Evolutionary conservation across 2,797 vertebrate species (phyloP), one percentile per base, ranked within the genome.

Genomic region (Enteromius trimaculatus): DNA sequence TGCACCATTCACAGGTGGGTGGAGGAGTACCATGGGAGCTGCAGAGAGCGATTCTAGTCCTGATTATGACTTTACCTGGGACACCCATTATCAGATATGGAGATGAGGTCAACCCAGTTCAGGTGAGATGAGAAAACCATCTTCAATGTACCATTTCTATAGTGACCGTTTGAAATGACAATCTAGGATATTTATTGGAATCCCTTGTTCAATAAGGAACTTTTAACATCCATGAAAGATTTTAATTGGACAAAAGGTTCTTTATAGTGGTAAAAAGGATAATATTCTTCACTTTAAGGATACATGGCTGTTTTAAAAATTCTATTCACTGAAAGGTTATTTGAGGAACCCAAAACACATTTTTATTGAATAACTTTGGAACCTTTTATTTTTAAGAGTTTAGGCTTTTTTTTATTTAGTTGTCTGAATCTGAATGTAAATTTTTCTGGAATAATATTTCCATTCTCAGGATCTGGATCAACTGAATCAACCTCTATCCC

Each of bases 41-140:
- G 64, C 92, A 90, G 85, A 92, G 89, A 64, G 79, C 95, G 21
- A 88, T 95, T 13, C 80, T 95, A 79, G 91, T 96, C 81, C 51
- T 96, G 83, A 82, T 90, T 66, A 95, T 95, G 93, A 95, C 95
- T 6, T 86, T 96, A 66, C 95, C 94, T 8, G 95, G 95, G 34
- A 92, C 95, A 0, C 94, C 95, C 3, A 76, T 88, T 11, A 76
- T 96, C 69, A 90, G 82, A 49, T 89, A 91, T n/a, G 89, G 93
- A 1, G 89, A 92, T 51, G 90, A 93, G 37, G 58, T 93, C 9
- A 72, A 77, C 58, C 86, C 79, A 78, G 79, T 55, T n/a, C 80
- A 88, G 91, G 94, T 95, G 80, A 77, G 69, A 23, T 26, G 10
- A 55, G 6, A 60, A 68, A 82, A 23, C 5, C 6, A 4, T 29